These are phyloP conservation scores for Decapterus maruadsi DNA, from an alignment of 2,797 vertebrate genomes.

Conservation along the genomic window DNA sequence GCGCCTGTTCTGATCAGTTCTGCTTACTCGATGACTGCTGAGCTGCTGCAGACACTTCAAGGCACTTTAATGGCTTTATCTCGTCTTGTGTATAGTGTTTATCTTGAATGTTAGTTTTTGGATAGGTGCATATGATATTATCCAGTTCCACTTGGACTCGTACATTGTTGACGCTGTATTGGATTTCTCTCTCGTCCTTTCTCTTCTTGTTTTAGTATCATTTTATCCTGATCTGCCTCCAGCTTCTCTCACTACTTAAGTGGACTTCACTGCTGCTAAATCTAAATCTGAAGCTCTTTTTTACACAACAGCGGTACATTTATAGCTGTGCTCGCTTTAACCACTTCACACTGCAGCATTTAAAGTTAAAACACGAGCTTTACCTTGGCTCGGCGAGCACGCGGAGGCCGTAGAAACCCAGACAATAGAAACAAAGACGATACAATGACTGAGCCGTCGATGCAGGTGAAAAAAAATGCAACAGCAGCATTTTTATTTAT, in stretches of 20 bases:
- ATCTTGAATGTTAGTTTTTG: too few relatives aligned
- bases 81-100: not conserved
- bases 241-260: not conserved
- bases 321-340: not conserved
- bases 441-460: slow-evolving; percentile 29
- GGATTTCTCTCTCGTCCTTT: too few relatives aligned
- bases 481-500: slow-evolving; percentile 17
- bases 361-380: not conserved
- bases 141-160: too few relatives aligned
- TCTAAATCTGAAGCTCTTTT: not conserved
- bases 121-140: too few relatives aligned
- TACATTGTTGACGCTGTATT: too few relatives aligned
- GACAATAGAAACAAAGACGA: slow-evolving; percentile 17
- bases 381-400: not conserved
- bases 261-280: not conserved
- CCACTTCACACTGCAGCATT: not conserved
- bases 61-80: slow-evolving; percentile 26
- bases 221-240: not conserved
- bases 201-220: too few relatives aligned
- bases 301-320: not conserved
- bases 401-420: not conserved
- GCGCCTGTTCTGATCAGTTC: slow-evolving; percentile 72
- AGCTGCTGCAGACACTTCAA: slow-evolving; percentile 34
- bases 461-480: slow-evolving; percentile 44
- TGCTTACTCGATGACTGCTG: slow-evolving; percentile 57